These are phyloP conservation scores for Drosophila nigricruria DNA, from an alignment of 2,888 invertebrate species.

Conservation along the genomic window DNA sequence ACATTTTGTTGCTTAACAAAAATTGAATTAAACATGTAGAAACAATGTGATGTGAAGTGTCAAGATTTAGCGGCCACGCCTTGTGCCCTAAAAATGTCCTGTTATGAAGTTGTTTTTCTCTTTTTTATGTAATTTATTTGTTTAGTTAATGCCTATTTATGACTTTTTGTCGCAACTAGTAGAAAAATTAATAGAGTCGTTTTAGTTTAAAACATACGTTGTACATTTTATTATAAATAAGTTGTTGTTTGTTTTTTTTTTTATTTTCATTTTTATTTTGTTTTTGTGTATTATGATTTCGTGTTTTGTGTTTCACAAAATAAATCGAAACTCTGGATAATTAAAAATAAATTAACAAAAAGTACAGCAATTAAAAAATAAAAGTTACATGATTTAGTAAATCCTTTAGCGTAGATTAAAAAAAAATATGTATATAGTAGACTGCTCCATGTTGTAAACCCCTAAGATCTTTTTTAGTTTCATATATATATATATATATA, in stretches of 20 bases:
- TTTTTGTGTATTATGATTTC: conserved; percentile 26
- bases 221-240: conserved; percentile 66
- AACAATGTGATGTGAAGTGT: conserved; percentile 64
- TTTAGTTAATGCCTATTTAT: conserved; percentile 70
- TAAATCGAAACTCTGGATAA: conserved; percentile 43
- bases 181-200: conserved; percentile 56
- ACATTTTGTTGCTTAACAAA: conserved; percentile 31
- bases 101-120: conserved; percentile 22
- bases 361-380: conserved; percentile 55
- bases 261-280: conserved; percentile 13
- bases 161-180: conserved; percentile 79
- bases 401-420: conserved; percentile 39
- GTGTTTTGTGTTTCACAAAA: conserved; percentile 8
- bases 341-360: conserved; percentile 71
- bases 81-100: conserved; percentile 18
- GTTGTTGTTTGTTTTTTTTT: conserved; percentile 32
- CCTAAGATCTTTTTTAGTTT: conserved; percentile 31
- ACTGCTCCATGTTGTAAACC: conserved; percentile 43
- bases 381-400: conserved; percentile 41
- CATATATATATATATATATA: not conserved
- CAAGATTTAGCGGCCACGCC: conserved; percentile 43
- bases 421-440: conserved; percentile 12
- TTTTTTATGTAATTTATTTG: conserved; percentile 39
- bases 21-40: conserved; percentile 44
- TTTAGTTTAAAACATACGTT: conserved; percentile 68